phyloP scores from a whole-genome alignment of 2,888 invertebrate species.

The Tineola bisselliella region DNA sequence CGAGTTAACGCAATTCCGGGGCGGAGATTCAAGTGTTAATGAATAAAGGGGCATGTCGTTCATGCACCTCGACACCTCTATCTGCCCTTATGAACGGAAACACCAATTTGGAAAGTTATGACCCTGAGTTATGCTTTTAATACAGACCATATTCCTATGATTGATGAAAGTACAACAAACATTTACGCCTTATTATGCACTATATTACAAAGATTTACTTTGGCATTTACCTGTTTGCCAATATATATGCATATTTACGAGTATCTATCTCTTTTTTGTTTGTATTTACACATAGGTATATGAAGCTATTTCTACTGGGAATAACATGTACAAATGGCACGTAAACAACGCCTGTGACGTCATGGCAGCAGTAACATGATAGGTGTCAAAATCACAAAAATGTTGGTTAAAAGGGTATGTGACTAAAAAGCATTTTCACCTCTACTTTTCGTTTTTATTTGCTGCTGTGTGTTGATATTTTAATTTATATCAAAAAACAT shows the following conservation, averaged over 20 bases:
- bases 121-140: background rate
- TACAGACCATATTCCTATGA: too few species aligned
- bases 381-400: background rate
- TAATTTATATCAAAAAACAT: too few species aligned
- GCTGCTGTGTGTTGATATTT: too few species aligned
- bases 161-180: too few species aligned
- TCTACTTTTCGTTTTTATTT: too few species aligned
- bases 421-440: background rate
- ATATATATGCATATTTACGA: too few species aligned
- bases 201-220: too few species aligned
- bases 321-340: background rate
- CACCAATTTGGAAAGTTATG: background rate
- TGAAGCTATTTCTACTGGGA: background rate
- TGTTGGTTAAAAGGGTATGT: background rate
- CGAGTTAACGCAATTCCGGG: slow-evolving; percentile 14
- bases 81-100: background rate
- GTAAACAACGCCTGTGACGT: background rate
- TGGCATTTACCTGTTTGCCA: too few species aligned
- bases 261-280: too few species aligned
- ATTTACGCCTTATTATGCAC: too few species aligned
- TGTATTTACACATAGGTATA: background rate
- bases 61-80: background rate
- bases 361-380: background rate
- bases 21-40: slow-evolving; percentile 13
- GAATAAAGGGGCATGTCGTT: slow-evolving; percentile 13